These are phyloP conservation scores for Gracilinanus agilis DNA, from an alignment of 2,113 vertebrate genomes.

Conservation along the genomic window DNA sequence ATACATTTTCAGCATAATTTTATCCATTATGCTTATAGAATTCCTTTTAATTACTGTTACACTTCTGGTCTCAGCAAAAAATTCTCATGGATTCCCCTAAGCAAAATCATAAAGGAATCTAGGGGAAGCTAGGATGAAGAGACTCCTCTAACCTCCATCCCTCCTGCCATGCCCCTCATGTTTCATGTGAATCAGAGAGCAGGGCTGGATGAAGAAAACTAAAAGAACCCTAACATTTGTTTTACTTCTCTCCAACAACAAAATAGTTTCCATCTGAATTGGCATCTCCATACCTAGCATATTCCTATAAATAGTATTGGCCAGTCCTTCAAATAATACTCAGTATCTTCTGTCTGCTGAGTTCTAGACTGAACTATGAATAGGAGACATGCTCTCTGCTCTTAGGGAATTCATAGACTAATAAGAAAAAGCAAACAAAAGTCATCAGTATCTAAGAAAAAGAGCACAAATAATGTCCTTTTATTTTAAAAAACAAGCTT, in stretches of 20 bases:
- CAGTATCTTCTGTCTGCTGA: not conserved
- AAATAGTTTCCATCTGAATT: not conserved
- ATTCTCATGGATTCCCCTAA: not conserved
- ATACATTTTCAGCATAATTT: not conserved
- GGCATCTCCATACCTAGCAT: not conserved
- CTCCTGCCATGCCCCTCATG: not conserved
- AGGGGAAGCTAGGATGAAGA: not conserved
- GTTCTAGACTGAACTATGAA: not conserved
- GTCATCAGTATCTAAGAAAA: not conserved
- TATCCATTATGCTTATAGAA: not conserved
- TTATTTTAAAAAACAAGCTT: not conserved
- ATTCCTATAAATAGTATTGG: not conserved
- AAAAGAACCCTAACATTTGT: not conserved
- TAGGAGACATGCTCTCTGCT: not conserved
- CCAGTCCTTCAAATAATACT: not conserved
- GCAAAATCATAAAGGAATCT: not conserved
- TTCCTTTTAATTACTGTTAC: not conserved
- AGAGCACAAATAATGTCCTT: not conserved
- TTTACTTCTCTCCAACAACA: not conserved
- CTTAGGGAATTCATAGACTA: not conserved
- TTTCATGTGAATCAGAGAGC: not conserved
- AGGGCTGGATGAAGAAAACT: not conserved
- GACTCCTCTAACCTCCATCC: not conserved
- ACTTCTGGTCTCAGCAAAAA: not conserved
- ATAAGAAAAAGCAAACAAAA: not conserved